These are phyloP conservation scores for Melanostoma scalare DNA, from an alignment of 2,888 invertebrate species.

Conservation along the genomic window DNA sequence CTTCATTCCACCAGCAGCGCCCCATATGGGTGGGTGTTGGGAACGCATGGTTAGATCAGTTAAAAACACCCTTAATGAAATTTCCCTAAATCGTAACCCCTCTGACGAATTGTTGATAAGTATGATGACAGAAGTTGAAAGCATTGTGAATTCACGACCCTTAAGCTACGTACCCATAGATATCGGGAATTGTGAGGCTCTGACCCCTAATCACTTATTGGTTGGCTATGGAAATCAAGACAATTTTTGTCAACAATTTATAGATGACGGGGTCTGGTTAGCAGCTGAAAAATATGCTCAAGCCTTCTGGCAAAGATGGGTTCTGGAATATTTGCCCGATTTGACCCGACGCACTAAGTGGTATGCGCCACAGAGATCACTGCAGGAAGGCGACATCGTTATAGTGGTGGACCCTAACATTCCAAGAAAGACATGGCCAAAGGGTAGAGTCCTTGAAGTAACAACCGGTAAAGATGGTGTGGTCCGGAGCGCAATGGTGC, in stretches of 20 bases:
- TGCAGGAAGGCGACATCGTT: conserved; percentile 48
- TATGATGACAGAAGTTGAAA: no score
- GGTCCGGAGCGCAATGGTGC: conserved; percentile 1
- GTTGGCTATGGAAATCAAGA: conserved; percentile 12
- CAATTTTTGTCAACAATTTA: neutral
- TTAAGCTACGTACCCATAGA: no score
- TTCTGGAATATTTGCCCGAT: conserved; percentile 72
- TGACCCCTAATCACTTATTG: conserved; percentile 74
- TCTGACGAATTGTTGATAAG: no score
- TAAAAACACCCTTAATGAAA: conserved; percentile 46
- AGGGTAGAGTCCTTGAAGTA: neutral
- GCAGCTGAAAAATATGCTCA: no score
- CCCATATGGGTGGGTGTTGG: conserved; percentile 68
- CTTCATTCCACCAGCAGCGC: conserved; percentile 48
- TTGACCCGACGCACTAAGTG: conserved; percentile 64
- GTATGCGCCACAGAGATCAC: conserved; percentile 19
- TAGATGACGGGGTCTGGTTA: conserved; percentile 2
- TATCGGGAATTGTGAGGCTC: conserved; percentile 40
- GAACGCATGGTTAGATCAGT: conserved; percentile 33
- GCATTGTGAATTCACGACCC: no score
- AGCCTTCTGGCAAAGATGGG: conserved; percentile 72
- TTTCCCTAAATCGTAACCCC: conserved; percentile 59
- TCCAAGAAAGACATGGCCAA: neutral
- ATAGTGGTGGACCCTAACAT: neutral
- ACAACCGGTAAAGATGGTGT: neutral